These are phyloP conservation scores for Ormyrus thymus DNA, from an alignment of 2,888 invertebrate species.

Conservation along the genomic window DNA sequence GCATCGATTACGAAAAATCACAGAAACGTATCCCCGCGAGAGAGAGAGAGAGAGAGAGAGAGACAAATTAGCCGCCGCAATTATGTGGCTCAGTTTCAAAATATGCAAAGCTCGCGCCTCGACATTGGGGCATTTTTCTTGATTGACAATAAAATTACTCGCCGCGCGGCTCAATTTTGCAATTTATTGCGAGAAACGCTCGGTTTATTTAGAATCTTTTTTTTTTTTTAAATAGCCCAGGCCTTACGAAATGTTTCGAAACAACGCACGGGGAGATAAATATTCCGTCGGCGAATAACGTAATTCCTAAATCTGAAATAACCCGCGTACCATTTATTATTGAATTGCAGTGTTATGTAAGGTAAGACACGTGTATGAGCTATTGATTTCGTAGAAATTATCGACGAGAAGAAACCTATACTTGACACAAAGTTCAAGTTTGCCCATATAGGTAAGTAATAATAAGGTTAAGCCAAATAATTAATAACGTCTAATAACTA, in stretches of 20 bases:
- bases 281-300: neutral
- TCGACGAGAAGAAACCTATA: no score
- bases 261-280: neutral
- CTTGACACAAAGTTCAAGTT: no score
- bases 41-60: no score
- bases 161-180: neutral
- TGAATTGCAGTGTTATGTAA: no score
- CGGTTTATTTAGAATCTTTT: slow-evolving; percentile 9
- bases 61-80: slow-evolving; percentile 7
- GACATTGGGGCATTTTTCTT: neutral
- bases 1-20: slow-evolving; percentile 1
- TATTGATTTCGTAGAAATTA: no score
- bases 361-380: no score
- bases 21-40: neutral
- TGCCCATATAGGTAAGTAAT: no score
- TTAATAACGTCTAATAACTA: no score
- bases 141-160: neutral
- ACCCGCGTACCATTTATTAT: neutral
- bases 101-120: neutral
- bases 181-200: neutral
- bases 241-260: neutral
- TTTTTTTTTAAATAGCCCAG: neutral
- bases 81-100: neutral
- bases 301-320: neutral
- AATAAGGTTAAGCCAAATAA: no score